A percentile compares a stretch with the other conserved stretches of the same genome.
Conservation (phyloP, 2,797 vertebrate species). For the Malacoraja senta region DNA sequence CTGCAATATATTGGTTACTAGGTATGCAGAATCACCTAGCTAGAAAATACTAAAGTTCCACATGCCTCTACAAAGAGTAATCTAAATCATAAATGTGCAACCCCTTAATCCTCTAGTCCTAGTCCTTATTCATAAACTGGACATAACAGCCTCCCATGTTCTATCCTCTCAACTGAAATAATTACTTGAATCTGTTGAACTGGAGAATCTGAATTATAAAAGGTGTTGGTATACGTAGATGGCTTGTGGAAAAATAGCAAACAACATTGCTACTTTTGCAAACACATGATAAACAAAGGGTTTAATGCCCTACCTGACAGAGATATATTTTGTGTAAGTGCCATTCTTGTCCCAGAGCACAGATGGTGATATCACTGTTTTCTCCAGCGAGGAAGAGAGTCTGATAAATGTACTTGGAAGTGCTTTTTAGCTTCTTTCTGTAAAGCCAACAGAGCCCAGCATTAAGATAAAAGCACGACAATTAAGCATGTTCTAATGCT, state of each 20-base stretch:
- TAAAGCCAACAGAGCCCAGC: neutral
- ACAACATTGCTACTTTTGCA: neutral
- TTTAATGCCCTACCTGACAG: slow-evolving; percentile 72
- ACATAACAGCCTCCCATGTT: neutral
- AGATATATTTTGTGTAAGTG: slow-evolving; percentile 93
- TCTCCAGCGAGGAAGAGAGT: slow-evolving; percentile 93
- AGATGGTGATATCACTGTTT: slow-evolving; percentile 91
- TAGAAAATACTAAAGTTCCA: too few relatives aligned
- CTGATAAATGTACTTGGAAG: slow-evolving; percentile 93
- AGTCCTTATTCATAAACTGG: neutral
- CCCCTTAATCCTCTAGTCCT: neutral
- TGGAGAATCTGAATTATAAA: neutral
- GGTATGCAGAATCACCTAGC: too few relatives aligned
- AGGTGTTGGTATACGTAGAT: neutral
- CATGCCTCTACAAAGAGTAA: too few relatives aligned
- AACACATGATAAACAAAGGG: too few relatives aligned
- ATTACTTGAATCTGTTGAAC: neutral
- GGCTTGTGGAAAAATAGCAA: neutral
- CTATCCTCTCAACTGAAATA: neutral
- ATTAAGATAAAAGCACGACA: neutral
- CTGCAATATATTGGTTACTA: too few relatives aligned
- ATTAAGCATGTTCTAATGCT: neutral
- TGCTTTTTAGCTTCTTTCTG: slow-evolving; percentile 93
- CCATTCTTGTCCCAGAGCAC: slow-evolving; percentile 91
- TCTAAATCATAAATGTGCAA: neutral